phyloP scores from a whole-genome alignment of 2,797 vertebrate species.

The Oreochromis grahami region DNA sequence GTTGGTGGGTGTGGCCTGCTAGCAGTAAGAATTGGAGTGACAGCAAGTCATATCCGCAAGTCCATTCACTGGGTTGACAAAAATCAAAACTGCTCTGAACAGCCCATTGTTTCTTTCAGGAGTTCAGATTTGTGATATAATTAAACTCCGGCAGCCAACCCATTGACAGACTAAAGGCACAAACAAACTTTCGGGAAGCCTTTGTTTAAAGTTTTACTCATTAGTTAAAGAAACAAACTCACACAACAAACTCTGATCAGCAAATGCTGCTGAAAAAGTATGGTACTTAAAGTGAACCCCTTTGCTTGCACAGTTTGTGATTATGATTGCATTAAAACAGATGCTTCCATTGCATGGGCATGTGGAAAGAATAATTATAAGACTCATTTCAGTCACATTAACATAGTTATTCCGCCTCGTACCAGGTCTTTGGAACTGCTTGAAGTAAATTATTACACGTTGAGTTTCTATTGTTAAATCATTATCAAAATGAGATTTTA shows the following conservation, averaged over 20 bases:
- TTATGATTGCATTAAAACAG: not conserved
- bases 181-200: not conserved
- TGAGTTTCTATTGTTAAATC: not conserved
- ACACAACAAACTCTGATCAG: not conserved
- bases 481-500: not conserved
- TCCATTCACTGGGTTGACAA: fast-evolving
- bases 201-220: not conserved
- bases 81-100: not conserved
- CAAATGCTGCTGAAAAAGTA: not conserved
- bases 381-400: not conserved
- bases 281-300: not conserved
- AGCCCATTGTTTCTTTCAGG: not conserved
- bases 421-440: too few relatives aligned
- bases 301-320: not conserved
- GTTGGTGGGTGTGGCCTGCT: not conserved
- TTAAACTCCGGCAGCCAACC: not conserved
- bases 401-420: not conserved
- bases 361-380: not conserved
- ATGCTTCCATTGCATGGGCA: not conserved
- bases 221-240: not conserved
- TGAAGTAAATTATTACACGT: too few relatives aligned
- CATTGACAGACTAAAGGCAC: not conserved
- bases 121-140: not conserved
- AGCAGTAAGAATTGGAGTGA: not conserved
- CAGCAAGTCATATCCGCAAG: not conserved